phyloP scores from a whole-genome alignment of 2,113 vertebrate genomes.

The Hippotragus niger region DNA sequence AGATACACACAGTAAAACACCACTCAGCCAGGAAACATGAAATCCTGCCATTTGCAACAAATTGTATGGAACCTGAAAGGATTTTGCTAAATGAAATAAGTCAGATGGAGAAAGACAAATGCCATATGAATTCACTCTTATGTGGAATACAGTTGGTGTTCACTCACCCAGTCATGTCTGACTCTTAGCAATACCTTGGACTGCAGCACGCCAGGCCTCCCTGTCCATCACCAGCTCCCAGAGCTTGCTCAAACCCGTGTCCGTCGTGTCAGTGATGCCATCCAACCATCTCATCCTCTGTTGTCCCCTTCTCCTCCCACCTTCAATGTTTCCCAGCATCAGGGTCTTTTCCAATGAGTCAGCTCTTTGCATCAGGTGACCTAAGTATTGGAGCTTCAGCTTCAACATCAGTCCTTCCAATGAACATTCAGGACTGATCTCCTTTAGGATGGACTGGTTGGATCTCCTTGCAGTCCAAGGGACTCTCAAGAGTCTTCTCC shows the following conservation, averaged over 20 bases:
- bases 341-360: background rate
- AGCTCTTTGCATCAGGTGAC: rapidly evolving
- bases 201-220: background rate
- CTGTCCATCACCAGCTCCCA: background rate
- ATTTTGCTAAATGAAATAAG: background rate
- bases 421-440: background rate
- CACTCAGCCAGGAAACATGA: background rate
- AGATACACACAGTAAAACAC: rapidly evolving
- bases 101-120: background rate
- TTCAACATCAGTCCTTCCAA: background rate
- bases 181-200: background rate
- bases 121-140: background rate
- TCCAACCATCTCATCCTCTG: background rate
- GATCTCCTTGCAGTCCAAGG: background rate
- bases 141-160: background rate
- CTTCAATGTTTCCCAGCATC: background rate
- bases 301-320: background rate
- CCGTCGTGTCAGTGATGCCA: background rate
- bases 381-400: background rate
- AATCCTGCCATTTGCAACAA: background rate
- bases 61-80: background rate
- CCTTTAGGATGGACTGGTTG: background rate
- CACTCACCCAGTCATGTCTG: background rate
- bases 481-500: background rate
- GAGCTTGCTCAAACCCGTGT: background rate